Evolutionary conservation across 64 coral and sea anemone species (phyloP).

Genomic region (Montipora capricornis): DNA sequence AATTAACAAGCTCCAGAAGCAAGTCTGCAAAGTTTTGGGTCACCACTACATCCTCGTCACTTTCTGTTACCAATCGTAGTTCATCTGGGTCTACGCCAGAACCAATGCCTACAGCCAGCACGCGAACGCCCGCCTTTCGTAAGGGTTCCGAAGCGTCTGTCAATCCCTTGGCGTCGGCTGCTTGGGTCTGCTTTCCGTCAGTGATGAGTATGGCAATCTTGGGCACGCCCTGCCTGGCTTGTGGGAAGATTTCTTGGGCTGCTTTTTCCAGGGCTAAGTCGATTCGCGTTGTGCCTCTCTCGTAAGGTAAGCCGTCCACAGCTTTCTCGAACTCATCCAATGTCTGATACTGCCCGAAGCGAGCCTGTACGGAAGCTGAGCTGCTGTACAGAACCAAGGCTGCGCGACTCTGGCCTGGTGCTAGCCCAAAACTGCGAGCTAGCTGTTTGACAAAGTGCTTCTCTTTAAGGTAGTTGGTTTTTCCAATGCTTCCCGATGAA

Average conservation of each 20-base stretch:
- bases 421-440: slow-evolving; percentile 31
- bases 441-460: slow-evolving; percentile 76
- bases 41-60: slow-evolving; percentile 22
- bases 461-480: slow-evolving; percentile 59
- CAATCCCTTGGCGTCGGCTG: background rate
- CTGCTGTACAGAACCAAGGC: slow-evolving; percentile 66
- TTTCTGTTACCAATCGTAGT: slow-evolving; percentile 13
- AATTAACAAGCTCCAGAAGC: background rate
- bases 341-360: slow-evolving; percentile 33
- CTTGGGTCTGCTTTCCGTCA: slow-evolving; percentile 41
- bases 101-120: slow-evolving; percentile 28
- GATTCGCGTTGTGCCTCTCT: slow-evolving; percentile 65
- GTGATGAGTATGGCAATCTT: slow-evolving; percentile 56
- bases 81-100: background rate
- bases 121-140: slow-evolving; percentile 9
- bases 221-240: slow-evolving; percentile 21
- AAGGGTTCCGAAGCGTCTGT: slow-evolving; percentile 19
- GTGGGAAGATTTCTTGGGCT: slow-evolving; percentile 35
- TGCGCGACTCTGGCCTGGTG: slow-evolving; percentile 54
- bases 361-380: slow-evolving; percentile 50
- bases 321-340: slow-evolving; percentile 38
- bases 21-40: slow-evolving; percentile 22
- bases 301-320: slow-evolving; percentile 71
- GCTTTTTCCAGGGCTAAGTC: slow-evolving; percentile 64
- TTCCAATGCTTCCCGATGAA: slow-evolving; percentile 75